Evolutionary conservation across 2,888 invertebrate genomes (phyloP), one percentile per base, ranked within the genome.

Genomic region (Spilosoma lubricipeda): DNA sequence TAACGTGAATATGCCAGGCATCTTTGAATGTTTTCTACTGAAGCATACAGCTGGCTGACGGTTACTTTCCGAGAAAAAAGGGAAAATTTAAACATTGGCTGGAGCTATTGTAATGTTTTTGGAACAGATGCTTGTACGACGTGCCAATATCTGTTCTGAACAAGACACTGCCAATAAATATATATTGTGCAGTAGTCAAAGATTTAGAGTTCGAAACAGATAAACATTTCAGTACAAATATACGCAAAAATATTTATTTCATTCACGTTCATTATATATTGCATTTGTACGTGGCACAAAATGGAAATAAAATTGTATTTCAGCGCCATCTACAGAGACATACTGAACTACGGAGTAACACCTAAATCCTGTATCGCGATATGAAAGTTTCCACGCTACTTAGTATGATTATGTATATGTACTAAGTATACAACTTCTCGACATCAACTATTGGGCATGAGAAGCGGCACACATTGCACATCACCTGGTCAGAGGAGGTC

Each of bases 1-100:
- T 52, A n/a, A 15, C 69, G 72, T 71, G 77, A 84, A 84, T 85
- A 86, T 82, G 83, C 78, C 33, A 80, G 76, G 76, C 83, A 83
- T 85, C 85, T 85, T 85, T 80, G 82, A 86, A 84, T 87, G 80
- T 78, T 81, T 76, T 80, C 79, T 79, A 75, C 74, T 79, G 79
- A 81, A 76, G 79, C 79, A 79, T 76, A 78, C 79, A 79, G 75
- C 78, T 80, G 77, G 75, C 78, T 82, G 84, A 82, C 81, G 82
- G 81, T 77, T 82, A 80, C 79, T 80, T 71, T 76, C 68, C 67
- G 65, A 67, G 78, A 78, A 82, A 85, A 83, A 81, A 77, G 30
- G 27, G 71, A 78, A 72, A 71, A 77, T 67, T 75, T 77, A 69
- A 76, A 78, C 77, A 76, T 84, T 75, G 30, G 7, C 67, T 11